Conservation (phyloP, 1,140 invertebrate species). For the Phthorimaea operculella region DNA sequence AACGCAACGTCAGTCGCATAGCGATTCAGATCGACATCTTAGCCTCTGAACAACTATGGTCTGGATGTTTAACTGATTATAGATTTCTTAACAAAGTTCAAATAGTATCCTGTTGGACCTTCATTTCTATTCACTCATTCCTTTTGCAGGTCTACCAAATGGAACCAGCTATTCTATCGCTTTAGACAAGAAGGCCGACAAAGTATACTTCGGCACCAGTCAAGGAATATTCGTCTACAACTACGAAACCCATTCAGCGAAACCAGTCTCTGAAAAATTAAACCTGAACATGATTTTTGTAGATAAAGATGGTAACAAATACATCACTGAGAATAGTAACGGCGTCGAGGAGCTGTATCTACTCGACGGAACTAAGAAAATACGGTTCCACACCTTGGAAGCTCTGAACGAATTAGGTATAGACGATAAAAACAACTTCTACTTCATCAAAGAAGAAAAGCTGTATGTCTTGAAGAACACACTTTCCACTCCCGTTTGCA, state of each 20-base stretch:
- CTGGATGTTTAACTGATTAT: too few species aligned
- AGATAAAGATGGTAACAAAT: constrained; percentile 51
- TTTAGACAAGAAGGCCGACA: constrained; percentile 35
- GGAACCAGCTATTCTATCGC: constrained; percentile 45
- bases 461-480: constrained; percentile 39
- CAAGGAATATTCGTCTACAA: constrained; percentile 43
- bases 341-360: constrained; percentile 44
- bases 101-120: too few species aligned
- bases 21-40: too few species aligned
- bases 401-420: constrained; percentile 43
- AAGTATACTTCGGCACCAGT: constrained; percentile 47
- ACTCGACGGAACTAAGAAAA: constrained; percentile 37
- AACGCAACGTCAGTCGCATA: too few species aligned
- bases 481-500: constrained; percentile 24
- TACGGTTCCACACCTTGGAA: constrained; percentile 33
- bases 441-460: constrained; percentile 42
- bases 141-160: constrained; percentile 38
- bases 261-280: constrained; percentile 27
- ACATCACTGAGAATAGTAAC: constrained; percentile 41
- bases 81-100: too few species aligned
- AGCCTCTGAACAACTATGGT: too few species aligned
- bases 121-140: neutral
- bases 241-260: constrained; percentile 35
- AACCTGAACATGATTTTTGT: constrained; percentile 45
- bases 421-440: constrained; percentile 49